These are phyloP conservation scores for Phanerotoma sp. DNA, from an alignment of 2,888 invertebrate species.

Conservation along the genomic window DNA sequence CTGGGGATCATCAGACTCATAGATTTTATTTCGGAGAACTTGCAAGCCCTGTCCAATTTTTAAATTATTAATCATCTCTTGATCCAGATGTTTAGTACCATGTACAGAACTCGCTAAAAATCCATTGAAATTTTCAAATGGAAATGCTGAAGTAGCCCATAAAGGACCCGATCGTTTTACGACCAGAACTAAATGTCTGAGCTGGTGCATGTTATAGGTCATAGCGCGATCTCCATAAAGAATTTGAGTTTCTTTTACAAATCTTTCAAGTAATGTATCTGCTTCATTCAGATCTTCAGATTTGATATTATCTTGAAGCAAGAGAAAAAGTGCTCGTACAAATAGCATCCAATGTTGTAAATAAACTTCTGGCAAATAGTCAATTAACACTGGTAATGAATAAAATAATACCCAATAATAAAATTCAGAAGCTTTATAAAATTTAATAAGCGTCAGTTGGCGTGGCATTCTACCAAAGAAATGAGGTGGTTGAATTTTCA, in stretches of 20 bases:
- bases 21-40: background rate
- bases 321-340: background rate
- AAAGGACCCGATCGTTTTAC: background rate
- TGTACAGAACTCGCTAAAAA: background rate
- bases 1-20: background rate
- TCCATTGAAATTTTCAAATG: slow-evolving; percentile 4
- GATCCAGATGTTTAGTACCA: background rate
- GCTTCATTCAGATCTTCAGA: background rate
- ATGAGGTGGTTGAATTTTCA: slow-evolving; percentile 23
- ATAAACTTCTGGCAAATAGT: slow-evolving; percentile 14
- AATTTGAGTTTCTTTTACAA: background rate
- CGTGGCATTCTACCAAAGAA: slow-evolving; percentile 26
- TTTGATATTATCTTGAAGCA: background rate
- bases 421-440: slow-evolving; percentile 31
- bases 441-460: slow-evolving; percentile 8
- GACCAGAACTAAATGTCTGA: background rate
- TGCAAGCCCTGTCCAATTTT: slow-evolving; percentile 1
- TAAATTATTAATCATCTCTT: slow-evolving; percentile 3
- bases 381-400: slow-evolving; percentile 25
- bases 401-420: slow-evolving; percentile 31
- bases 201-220: background rate
- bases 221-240: background rate
- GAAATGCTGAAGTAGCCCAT: slow-evolving; percentile 7
- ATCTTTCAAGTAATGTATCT: background rate
- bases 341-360: slow-evolving; percentile 2